Evolutionary conservation across 2,888 invertebrate species (phyloP).

Genomic region (Mythimna impura): DNA sequence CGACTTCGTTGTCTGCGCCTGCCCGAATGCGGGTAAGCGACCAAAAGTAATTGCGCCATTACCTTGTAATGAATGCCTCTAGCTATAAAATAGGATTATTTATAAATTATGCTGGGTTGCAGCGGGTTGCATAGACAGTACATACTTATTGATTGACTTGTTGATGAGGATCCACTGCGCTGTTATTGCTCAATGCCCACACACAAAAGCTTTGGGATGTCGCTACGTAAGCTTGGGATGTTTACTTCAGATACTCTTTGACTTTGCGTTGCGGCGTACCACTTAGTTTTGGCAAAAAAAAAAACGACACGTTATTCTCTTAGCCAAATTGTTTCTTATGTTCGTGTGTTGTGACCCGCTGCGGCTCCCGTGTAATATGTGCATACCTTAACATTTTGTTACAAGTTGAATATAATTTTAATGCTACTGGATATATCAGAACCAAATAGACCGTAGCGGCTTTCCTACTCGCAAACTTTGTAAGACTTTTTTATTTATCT

Average conservation of each 20-base stretch:
- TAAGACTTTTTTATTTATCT: constrained; percentile 49
- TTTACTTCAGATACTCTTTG: not conserved
- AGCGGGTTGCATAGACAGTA: not conserved
- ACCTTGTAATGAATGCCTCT: constrained; percentile 14
- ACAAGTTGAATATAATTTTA: constrained; percentile 48
- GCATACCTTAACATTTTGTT: constrained; percentile 30
- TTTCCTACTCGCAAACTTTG: constrained; percentile 55
- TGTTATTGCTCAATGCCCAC: not conserved
- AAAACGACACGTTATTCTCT: too few relatives aligned
- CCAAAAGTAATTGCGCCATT: not conserved
- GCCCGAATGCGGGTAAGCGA: not conserved
- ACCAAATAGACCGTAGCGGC: constrained; percentile 54
- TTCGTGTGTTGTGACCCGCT: constrained; percentile 2
- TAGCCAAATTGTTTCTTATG: not conserved
- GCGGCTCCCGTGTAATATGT: constrained; percentile 7
- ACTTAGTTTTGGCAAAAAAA: not conserved
- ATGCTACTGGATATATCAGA: constrained; percentile 56
- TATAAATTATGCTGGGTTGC: constrained; percentile 8
- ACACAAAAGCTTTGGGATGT: not conserved
- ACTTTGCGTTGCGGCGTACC: not conserved
- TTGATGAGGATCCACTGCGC: not conserved
- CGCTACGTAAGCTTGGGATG: not conserved
- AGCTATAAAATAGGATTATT: constrained; percentile 13
- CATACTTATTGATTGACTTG: not conserved
- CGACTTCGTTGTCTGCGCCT: not conserved